phyloP scores from a whole-genome alignment of 1,140 invertebrate genomes.

The Camponotus floridanus region DNA sequence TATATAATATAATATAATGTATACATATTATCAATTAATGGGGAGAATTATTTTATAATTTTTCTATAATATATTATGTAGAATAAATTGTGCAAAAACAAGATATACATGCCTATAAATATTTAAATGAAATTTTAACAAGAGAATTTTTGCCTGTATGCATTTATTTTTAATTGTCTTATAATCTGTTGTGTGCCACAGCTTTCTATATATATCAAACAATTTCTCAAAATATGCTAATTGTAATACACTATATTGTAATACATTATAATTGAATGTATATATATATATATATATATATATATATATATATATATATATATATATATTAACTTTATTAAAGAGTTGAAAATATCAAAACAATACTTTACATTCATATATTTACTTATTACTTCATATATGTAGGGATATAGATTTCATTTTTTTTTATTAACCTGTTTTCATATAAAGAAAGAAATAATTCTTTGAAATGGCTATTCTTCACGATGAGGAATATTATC shows the following conservation, averaged over 20 bases:
- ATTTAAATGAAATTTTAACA: not conserved
- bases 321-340: not conserved
- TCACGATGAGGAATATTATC: slow-evolving; percentile 81
- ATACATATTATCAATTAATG: not conserved
- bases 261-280: no score
- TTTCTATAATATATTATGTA: not conserved
- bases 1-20: not conserved
- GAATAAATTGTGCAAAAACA: not conserved
- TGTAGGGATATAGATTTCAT: not conserved
- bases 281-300: not conserved
- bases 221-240: not conserved
- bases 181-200: not conserved
- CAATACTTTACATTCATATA: not conserved
- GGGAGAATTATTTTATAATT: not conserved
- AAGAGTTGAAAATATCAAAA: not conserved
- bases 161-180: not conserved
- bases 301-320: no score
- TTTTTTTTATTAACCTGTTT: slow-evolving; percentile 10
- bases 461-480: slow-evolving; percentile 76
- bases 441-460: not conserved
- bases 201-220: not conserved
- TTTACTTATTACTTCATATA: slow-evolving; percentile 12
- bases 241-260: no score
- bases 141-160: not conserved
- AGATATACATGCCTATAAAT: not conserved